These are phyloP conservation scores for Papilio polytes DNA, from an alignment of 1,140 invertebrate genomes.

Conservation along the genomic window DNA sequence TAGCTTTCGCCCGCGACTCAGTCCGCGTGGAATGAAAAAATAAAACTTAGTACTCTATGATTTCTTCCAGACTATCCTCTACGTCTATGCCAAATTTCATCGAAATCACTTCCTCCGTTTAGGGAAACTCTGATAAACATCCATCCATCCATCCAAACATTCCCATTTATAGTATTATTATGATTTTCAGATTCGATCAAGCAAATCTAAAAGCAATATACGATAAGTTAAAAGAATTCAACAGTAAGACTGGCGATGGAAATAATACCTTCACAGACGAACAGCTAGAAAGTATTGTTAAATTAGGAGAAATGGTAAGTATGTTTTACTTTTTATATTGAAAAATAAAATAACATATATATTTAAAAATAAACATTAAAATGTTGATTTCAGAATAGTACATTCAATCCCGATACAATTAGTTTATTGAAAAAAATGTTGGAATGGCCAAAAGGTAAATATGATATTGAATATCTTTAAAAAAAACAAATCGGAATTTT, in stretches of 20 bases:
- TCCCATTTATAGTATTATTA: too few species aligned
- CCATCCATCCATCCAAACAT: too few species aligned
- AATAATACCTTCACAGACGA: conserved; percentile 81
- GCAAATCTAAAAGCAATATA: conserved; percentile 86
- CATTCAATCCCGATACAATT: conserved; percentile 80
- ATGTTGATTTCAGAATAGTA: conserved; percentile 69
- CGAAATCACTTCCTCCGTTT: too few species aligned
- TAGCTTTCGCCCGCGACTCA: too few species aligned
- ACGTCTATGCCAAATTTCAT: too few species aligned
- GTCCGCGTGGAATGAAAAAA: too few species aligned
- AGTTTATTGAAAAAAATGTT: conserved; percentile 88
- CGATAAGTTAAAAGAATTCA: conserved; percentile 90
- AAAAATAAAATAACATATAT: too few species aligned
- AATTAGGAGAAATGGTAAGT: conserved; percentile 82
- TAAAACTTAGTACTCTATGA: too few species aligned
- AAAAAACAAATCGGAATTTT: not conserved
- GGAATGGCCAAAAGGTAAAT: conserved; percentile 89
- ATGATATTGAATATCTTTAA: conserved; percentile 3
- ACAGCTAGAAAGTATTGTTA: conserved; percentile 85
- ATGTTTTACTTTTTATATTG: not conserved
- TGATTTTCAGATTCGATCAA: conserved; percentile 82
- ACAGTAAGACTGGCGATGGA: conserved; percentile 84
- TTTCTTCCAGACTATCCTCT: too few species aligned
- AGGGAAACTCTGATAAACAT: too few species aligned
- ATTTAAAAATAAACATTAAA: too few species aligned